Evolutionary conservation across 2,113 vertebrate species (phyloP).

Genomic region (Corydoras maculifer): DNA sequence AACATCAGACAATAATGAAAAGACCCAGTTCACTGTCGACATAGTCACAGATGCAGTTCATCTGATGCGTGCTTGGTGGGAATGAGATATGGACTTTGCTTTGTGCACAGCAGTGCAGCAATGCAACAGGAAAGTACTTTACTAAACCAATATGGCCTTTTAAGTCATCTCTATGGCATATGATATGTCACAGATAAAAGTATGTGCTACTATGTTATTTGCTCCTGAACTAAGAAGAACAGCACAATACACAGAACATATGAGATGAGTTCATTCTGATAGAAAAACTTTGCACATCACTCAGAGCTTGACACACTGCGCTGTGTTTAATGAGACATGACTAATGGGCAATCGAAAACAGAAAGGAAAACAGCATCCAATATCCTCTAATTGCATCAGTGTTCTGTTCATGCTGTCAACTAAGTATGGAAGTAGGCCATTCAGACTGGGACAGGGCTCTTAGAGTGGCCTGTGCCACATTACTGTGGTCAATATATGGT

Average conservation of each 20-base stretch:
- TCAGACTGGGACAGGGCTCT: slow-evolving; percentile 28
- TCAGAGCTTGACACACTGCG: slow-evolving; percentile 14
- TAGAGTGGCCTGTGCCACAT: slow-evolving; percentile 26
- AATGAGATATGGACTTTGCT: no score
- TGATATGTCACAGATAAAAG: no score
- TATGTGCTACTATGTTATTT: neutral
- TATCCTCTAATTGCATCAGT: slow-evolving; percentile 37
- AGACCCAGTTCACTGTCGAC: no score
- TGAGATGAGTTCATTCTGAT: slow-evolving; percentile 6
- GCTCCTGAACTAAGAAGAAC: slow-evolving; percentile 8
- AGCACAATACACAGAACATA: slow-evolving; percentile 8
- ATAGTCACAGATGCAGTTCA: no score
- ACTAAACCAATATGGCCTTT: no score
- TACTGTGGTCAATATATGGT: slow-evolving; percentile 34
- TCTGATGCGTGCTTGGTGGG: no score
- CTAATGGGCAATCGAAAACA: slow-evolving; percentile 41
- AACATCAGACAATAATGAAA: no score
- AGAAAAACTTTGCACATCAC: slow-evolving; percentile 13
- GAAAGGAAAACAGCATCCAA: slow-evolving; percentile 26
- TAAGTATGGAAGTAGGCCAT: slow-evolving; percentile 35
- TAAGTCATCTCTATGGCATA: no score
- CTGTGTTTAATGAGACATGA: slow-evolving; percentile 36
- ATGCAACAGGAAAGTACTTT: no score
- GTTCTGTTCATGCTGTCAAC: slow-evolving; percentile 30
- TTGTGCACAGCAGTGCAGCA: no score